Base-by-base conservation (phyloP, 1,140 invertebrate genomes). In the Lepidurus apus region DNA sequence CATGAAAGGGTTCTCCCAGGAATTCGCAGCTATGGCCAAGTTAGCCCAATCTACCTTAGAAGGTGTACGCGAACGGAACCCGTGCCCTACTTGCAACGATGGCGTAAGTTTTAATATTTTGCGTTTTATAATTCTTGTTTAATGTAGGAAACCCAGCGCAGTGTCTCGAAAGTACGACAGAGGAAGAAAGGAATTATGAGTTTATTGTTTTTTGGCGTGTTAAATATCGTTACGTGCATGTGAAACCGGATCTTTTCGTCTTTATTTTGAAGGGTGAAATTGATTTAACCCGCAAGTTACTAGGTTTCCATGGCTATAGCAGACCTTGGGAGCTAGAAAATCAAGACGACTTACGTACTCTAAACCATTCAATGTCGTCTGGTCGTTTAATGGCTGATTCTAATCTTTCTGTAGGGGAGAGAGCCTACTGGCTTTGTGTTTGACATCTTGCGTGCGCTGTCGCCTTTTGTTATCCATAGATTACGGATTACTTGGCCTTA, bases 41-140 rank as follows among this genome's bases (percentile, higher is more conserved):
- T 65, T 65, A 65, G 53, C 53, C 17, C 53, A 65, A 65, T 65
- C 53, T 17, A 65, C 53, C 21, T 65, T 65, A 7, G 53, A 21
- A 17, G 21, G 13, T 21, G 8, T 65, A 17, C 53, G 53, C 53
- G 21, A 21, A 13, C 53, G 21, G 21, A 65, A 65, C 13, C 6
- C 53, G 5, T 65, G 53, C n/a, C 53, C 53, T 17, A 65, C 53
- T 21, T 65, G 53, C 53, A 65, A 65, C 53, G 53, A 65, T 65
- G 53, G 53, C 17, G 53, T 65, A 65, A 13, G 53, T 65, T 47
- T 47, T 7, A 3, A 47, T 47, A 47, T 47, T 17, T 17, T 1
- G 17, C 10, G 17, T 47, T 11, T 47, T 1, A 47, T 11, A 47
- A 11, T 17, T 47, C 17, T 47, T 47, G 1, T 11, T 11, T 5